A percentile compares a stretch with the other conserved stretches of the same genome.
Evolutionary conservation across 2,888 invertebrate species (phyloP).

Genomic region (Troglohyphantes excavatus): DNA sequence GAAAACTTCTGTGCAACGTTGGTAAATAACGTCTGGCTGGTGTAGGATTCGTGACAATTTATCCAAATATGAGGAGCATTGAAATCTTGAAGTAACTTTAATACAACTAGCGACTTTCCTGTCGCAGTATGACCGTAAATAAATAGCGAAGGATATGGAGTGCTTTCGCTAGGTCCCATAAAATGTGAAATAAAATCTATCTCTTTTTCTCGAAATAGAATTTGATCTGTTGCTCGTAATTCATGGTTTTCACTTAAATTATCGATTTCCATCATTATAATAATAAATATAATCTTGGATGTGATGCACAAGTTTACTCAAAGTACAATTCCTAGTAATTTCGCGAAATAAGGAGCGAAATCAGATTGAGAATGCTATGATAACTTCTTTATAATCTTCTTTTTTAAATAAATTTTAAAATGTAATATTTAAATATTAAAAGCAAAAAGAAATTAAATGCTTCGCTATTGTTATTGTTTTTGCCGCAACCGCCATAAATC

Average conservation of each 20-base stretch:
- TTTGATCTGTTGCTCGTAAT: background rate
- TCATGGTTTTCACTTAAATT: background rate
- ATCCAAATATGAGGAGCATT: slow-evolving; percentile 37
- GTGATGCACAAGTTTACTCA: background rate
- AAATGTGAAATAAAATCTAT: slow-evolving; percentile 38
- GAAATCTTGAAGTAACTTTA: slow-evolving; percentile 11
- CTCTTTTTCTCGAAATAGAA: slow-evolving; percentile 57
- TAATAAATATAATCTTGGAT: background rate
- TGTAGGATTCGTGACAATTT: slow-evolving; percentile 54
- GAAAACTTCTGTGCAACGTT: slow-evolving; percentile 4
- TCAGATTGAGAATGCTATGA: no score
- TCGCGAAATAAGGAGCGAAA: no score
- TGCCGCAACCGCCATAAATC: no score
- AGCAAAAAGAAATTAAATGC: no score
- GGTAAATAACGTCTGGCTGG: slow-evolving; percentile 11
- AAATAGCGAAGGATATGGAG: slow-evolving; percentile 58
- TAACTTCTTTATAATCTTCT: no score
- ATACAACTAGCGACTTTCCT: slow-evolving; percentile 51
- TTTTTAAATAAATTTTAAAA: no score
- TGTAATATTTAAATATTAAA: no score
- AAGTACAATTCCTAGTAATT: background rate
- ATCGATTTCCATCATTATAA: background rate
- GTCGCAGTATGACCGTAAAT: slow-evolving; percentile 67
- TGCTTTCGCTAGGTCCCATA: slow-evolving; percentile 9
- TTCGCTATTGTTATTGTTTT: no score